phyloP scores from a whole-genome alignment of 2,113 vertebrate genomes.

The Poicephalus meyeri region DNA sequence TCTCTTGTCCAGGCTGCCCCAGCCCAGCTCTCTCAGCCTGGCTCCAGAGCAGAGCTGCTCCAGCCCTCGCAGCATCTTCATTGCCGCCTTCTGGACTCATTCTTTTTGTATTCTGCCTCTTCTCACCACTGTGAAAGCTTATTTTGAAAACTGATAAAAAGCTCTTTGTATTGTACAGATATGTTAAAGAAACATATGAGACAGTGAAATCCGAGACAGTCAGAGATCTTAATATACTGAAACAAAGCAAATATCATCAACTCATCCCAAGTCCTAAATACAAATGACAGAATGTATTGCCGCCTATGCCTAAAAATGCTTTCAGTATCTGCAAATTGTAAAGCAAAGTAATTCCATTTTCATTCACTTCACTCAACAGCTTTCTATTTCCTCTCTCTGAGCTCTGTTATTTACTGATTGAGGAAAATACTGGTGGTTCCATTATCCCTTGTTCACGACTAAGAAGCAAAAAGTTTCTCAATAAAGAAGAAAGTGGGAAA shows the following conservation, averaged over 20 bases:
- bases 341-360: conserved; percentile 19
- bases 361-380: neutral
- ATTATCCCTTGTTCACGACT: neutral
- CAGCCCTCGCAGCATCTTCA: neutral
- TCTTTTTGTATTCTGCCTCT: neutral
- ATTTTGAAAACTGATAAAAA: neutral
- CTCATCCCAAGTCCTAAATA: neutral
- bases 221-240: neutral
- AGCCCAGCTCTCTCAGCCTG: neutral
- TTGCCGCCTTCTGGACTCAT: neutral
- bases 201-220: neutral
- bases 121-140: neutral
- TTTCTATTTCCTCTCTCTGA: neutral
- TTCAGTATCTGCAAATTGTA: neutral
- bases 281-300: neutral
- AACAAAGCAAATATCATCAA: neutral
- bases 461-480: neutral
- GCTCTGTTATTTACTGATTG: neutral
- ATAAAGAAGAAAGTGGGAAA: neutral
- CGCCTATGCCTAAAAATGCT: neutral
- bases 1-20: neutral
- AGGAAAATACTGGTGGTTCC: neutral
- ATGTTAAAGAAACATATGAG: neutral
- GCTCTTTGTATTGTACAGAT: neutral
- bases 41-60: neutral